A percentile compares a stretch with the other conserved stretches of the same genome.
phyloP scores from a whole-genome alignment of 2,888 invertebrate species.

The Drosophila aldrichi region DNA sequence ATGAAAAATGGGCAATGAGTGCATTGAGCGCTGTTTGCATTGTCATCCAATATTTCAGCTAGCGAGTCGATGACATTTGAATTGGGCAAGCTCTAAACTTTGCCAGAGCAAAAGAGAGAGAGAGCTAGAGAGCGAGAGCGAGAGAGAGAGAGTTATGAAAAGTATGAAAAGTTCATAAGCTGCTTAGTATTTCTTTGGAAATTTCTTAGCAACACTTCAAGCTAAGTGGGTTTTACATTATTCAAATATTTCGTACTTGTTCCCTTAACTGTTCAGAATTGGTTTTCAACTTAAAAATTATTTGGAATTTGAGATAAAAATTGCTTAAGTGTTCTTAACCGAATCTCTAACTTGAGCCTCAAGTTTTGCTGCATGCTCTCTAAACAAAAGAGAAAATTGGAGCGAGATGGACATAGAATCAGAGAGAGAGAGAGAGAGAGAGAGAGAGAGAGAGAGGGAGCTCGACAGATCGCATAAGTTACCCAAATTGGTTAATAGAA shows the following conservation, averaged over 20 bases:
- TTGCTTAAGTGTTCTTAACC: not conserved
- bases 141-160: too few species aligned
- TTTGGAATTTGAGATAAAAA: too few species aligned
- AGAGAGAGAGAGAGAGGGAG: too few species aligned
- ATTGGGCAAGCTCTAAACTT: not conserved
- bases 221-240: not conserved
- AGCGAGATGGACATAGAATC: too few species aligned
- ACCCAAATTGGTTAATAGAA: conserved; percentile 24
- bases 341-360: conserved; percentile 2
- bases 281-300: not conserved
- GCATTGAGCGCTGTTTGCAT: not conserved
- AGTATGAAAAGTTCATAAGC: not conserved
- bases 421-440: too few species aligned
- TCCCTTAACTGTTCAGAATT: not conserved
- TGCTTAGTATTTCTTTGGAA: not conserved
- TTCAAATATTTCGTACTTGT: not conserved
- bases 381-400: not conserved
- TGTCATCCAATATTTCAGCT: not conserved
- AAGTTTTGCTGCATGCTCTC: not conserved
- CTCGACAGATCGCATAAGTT: not conserved
- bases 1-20: not conserved
- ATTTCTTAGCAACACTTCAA: not conserved
- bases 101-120: not conserved
- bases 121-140: too few species aligned
- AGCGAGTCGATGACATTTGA: not conserved